phyloP scores from a whole-genome alignment of 1,140 invertebrate species.

The Euura saliciscinereae region DNA sequence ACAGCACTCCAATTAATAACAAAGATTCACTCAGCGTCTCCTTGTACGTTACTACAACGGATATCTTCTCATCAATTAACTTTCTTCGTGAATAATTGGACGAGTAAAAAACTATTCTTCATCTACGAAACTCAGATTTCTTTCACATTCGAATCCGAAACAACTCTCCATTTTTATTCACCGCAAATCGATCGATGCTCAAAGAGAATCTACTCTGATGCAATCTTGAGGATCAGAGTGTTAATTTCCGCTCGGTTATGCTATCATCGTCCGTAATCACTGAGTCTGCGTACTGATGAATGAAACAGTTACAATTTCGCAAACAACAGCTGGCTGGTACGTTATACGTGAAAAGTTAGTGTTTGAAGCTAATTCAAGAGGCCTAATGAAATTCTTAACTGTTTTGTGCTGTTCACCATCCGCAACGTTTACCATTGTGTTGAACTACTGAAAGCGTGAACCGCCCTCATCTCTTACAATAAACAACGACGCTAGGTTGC shows the following conservation, averaged over 20 bases:
- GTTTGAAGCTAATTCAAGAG: neutral
- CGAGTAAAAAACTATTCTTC: neutral
- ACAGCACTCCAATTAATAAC: neutral
- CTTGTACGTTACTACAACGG: neutral
- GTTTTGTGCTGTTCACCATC: neutral
- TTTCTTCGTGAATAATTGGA: neutral
- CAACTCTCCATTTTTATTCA: neutral
- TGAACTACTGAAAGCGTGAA: neutral
- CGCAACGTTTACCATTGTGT: slow-evolving; percentile 3
- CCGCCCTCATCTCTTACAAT: neutral
- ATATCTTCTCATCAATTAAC: neutral
- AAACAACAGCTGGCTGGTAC: neutral
- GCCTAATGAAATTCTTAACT: slow-evolving; percentile 2
- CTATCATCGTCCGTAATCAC: neutral
- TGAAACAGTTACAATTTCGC: neutral
- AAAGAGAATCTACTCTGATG: too few species aligned
- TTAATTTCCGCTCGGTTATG: too few species aligned
- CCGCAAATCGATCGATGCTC: neutral
- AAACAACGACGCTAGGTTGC: neutral
- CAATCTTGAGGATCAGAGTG: too few species aligned
- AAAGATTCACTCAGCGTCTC: neutral
- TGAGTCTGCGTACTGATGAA: neutral
- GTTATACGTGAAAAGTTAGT: neutral
- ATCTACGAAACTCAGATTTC: neutral
- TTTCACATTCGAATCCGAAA: neutral